Conservation (phyloP, 2,888 invertebrate species). For the Acrocyrtus sp. region DNA sequence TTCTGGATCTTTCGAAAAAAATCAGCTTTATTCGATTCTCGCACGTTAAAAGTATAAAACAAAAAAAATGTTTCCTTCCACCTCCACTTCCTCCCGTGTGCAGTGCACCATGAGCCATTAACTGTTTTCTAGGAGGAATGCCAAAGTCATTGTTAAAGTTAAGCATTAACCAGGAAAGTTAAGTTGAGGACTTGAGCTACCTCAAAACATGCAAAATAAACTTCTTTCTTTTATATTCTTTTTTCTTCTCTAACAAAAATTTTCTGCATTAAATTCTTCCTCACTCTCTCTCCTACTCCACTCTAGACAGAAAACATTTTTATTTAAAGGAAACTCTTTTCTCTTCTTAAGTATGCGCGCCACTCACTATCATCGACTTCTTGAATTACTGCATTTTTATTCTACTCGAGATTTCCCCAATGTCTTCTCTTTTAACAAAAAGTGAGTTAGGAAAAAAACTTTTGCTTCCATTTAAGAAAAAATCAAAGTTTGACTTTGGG, state of each 20-base stretch:
- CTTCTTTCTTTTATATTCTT: neutral
- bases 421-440: neutral
- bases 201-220: slow-evolving; percentile 14
- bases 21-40: too few relatives aligned
- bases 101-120: slow-evolving; percentile 38
- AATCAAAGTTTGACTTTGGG: slow-evolving; percentile 29
- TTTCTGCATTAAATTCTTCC: neutral
- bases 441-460: neutral
- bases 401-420: neutral
- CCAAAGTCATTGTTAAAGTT: too few relatives aligned
- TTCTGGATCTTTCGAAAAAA: too few relatives aligned
- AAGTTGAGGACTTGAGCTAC: slow-evolving; percentile 1
- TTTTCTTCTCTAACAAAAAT: slow-evolving; percentile 3
- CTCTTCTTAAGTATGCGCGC: neutral
- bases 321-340: neutral
- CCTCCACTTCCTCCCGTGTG: slow-evolving; percentile 9
- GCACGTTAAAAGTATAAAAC: slow-evolving; percentile 31
- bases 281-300: neutral
- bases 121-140: slow-evolving; percentile 8
- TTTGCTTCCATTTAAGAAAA: slow-evolving; percentile 9
- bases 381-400: slow-evolving; percentile 7
- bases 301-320: neutral
- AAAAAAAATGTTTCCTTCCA: slow-evolving; percentile 2
- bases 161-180: neutral
- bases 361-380: slow-evolving; percentile 25